Evolutionary conservation across 2,888 invertebrate species (phyloP), one percentile per base, ranked within the genome.

Genomic region (Drosophila sordidula): DNA sequence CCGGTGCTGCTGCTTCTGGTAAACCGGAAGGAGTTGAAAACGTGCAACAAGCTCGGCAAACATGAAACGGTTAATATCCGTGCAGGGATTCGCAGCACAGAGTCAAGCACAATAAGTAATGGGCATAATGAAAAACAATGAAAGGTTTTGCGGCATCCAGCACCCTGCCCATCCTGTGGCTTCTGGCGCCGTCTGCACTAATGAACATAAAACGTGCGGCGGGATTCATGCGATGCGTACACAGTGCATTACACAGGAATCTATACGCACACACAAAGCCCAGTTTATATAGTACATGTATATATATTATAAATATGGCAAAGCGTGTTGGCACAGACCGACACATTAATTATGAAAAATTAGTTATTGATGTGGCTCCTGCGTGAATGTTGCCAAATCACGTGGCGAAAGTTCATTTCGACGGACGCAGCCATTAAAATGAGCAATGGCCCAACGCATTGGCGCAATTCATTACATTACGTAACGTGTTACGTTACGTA

Each of bases 311-410:
- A 46, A 18, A 38, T 44, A 34, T 45, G 36, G 32, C 29, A 29
- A 29, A 29, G 29, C 29, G 9, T 44, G 54, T 22, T 41, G 18
- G 49, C 45, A 9, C 22, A 45, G 41, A 47, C 54, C 29, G 36
- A 25, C 61, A 42, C 52, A 71, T 63, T 86, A 87, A 79, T 80
- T 79, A 85, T 87, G 83, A 85, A 79, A 80, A 85, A 87, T 77
- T 87, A 85, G 71, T 69, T 77, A 80, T 86, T 84, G 85, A 87
- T 87, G 76, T 75, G 79, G 59, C 70, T 69, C 26, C 61, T 54
- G 45, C 56, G 63, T 62, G 68, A 45, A 66, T 64, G 62, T 63
- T 65, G 68, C 68, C 47, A 77, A 87, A 79, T 76, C 74, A 83
- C 75, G 73, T 81, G 82, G 69, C 62, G 65, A 87, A 84, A 84